phyloP scores from a whole-genome alignment of 2,888 invertebrate genomes.

The Rotaria sp. region DNA sequence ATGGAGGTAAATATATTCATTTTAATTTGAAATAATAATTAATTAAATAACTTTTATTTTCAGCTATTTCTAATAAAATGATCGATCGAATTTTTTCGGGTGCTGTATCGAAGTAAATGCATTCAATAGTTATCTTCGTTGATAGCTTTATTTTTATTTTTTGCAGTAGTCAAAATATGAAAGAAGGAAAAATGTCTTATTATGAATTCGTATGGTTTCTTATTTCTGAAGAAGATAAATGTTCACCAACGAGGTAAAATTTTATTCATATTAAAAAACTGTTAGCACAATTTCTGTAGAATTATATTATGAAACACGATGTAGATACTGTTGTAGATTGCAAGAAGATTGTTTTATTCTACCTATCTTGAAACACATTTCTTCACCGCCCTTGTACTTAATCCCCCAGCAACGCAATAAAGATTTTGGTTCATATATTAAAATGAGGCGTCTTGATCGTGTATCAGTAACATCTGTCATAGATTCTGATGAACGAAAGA shows the following conservation, averaged over 20 bases:
- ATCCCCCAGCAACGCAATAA: too few relatives aligned
- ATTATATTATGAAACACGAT: too few relatives aligned
- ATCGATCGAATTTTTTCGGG: slow-evolving; percentile 94
- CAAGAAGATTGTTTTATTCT: too few relatives aligned
- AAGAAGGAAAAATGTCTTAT: slow-evolving; percentile 76
- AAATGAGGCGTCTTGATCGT: too few relatives aligned
- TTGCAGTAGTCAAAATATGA: slow-evolving; percentile 59
- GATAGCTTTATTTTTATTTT: neutral
- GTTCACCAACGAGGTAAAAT: slow-evolving; percentile 66
- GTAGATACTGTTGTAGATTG: too few relatives aligned
- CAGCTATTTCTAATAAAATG: slow-evolving; percentile 85
- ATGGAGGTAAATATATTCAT: slow-evolving; percentile 66
- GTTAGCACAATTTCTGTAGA: too few relatives aligned
- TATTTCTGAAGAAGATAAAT: slow-evolving; percentile 94
- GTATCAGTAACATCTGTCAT: too few relatives aligned
- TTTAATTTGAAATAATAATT: neutral
- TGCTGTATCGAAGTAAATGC: slow-evolving; percentile 64
- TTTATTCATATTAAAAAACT: too few relatives aligned
- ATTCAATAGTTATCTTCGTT: neutral
- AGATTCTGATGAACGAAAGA: too few relatives aligned
- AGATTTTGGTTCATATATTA: too few relatives aligned
- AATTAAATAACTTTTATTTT: neutral
- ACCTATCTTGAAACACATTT: too few relatives aligned
- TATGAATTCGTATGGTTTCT: slow-evolving; percentile 99
- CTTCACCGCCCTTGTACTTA: too few relatives aligned